Conservation (phyloP, 1,140 invertebrate species). For the Bombus polaris region DNA sequence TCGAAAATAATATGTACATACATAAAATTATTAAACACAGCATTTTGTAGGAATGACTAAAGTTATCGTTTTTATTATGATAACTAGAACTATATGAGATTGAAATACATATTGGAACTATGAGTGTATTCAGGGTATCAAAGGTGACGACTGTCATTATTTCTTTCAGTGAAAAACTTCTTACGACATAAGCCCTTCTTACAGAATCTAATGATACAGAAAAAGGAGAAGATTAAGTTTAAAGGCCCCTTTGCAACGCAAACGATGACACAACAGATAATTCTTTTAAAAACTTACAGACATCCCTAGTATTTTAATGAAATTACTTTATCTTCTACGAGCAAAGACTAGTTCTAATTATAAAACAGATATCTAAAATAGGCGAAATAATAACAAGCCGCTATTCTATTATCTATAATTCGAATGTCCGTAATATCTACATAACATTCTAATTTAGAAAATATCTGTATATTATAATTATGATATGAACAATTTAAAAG, state of each 20-base stretch:
- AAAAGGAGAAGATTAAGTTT: not conserved
- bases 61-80: not conserved
- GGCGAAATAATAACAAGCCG: not conserved
- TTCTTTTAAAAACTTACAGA: too few relatives aligned
- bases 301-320: too few relatives aligned
- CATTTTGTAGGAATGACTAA: too few relatives aligned
- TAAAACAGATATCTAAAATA: not conserved
- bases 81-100: not conserved
- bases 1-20: too few relatives aligned
- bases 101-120: not conserved
- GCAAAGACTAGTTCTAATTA: not conserved
- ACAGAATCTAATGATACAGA: not conserved
- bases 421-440: too few relatives aligned
- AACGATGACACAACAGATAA: not conserved
- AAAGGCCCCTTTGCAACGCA: not conserved
- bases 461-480: not conserved
- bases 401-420: not conserved
- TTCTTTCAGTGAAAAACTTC: not conserved
- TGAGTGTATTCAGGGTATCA: not conserved
- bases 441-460: not conserved
- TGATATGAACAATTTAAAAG: not conserved
- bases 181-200: not conserved
- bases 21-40: too few relatives aligned
- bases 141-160: not conserved
- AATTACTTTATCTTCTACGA: not conserved